Conservation (phyloP, 2,113 vertebrate species). For the Serilophus lunatus region DNA sequence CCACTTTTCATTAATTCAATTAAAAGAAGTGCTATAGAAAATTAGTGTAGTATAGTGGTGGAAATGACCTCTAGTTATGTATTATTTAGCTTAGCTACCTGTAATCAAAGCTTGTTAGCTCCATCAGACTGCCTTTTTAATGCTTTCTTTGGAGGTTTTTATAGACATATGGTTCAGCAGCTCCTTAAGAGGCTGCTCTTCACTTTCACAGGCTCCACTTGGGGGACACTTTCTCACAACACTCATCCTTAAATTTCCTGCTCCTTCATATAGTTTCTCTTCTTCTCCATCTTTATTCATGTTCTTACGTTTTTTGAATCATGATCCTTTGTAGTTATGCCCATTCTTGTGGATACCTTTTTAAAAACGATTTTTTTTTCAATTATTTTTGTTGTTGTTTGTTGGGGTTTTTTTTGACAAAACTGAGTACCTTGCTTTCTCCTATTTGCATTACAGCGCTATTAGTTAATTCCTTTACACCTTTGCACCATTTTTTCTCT, state of each 20-base stretch:
- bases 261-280: not conserved
- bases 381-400: too few relatives aligned
- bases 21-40: constrained; percentile 32
- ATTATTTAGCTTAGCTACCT: constrained; percentile 21
- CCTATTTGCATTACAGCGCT: not conserved
- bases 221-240: not conserved
- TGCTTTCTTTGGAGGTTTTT: not conserved
- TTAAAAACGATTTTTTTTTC: not conserved
- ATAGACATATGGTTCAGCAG: not conserved
- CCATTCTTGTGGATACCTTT: not conserved
- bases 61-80: constrained; percentile 40
- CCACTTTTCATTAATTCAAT: constrained; percentile 49
- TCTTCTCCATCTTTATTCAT: not conserved
- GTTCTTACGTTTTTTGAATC: not conserved
- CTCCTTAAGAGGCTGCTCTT: constrained; percentile 1
- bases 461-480: not conserved
- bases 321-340: not conserved
- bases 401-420: not conserved
- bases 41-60: not conserved
- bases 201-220: not conserved
- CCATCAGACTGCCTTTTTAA: not conserved
- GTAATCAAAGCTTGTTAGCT: constrained; percentile 1
- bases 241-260: not conserved
- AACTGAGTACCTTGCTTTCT: not conserved
- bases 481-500: not conserved